These are phyloP conservation scores for Stichopus horrens DNA, from an alignment of 53 echinoderm and acorn worm species.

Conservation along the genomic window DNA sequence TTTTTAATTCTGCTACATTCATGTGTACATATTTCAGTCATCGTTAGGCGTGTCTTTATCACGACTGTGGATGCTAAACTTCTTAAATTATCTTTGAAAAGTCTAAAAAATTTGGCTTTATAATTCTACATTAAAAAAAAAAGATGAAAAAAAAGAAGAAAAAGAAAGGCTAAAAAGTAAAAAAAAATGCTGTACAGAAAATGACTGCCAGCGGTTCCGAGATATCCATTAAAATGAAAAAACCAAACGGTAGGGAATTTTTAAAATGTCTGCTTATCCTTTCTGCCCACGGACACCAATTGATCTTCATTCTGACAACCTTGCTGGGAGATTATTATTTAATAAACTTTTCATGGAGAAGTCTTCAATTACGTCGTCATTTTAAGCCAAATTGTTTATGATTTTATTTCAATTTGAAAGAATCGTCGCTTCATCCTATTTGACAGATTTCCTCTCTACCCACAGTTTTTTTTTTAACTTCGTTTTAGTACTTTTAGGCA, in stretches of 20 bases:
- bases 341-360: neutral
- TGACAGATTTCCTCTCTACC: neutral
- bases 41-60: too few relatives aligned
- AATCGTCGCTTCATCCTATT: neutral
- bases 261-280: neutral
- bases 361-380: neutral
- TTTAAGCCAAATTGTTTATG: neutral
- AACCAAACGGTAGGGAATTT: neutral
- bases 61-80: too few relatives aligned
- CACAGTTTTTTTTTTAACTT: neutral
- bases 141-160: too few relatives aligned
- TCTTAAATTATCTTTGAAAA: too few relatives aligned
- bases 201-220: neutral
- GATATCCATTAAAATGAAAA: neutral
- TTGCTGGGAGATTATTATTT: neutral
- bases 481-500: too few relatives aligned
- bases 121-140: too few relatives aligned
- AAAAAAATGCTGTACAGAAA: neutral
- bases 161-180: too few relatives aligned
- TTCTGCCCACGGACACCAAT: neutral
- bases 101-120: too few relatives aligned
- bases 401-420: neutral
- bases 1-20: too few relatives aligned
- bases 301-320: neutral
- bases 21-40: too few relatives aligned